phyloP scores from a whole-genome alignment of 2,888 invertebrate genomes.

The Dione vanillae region DNA sequence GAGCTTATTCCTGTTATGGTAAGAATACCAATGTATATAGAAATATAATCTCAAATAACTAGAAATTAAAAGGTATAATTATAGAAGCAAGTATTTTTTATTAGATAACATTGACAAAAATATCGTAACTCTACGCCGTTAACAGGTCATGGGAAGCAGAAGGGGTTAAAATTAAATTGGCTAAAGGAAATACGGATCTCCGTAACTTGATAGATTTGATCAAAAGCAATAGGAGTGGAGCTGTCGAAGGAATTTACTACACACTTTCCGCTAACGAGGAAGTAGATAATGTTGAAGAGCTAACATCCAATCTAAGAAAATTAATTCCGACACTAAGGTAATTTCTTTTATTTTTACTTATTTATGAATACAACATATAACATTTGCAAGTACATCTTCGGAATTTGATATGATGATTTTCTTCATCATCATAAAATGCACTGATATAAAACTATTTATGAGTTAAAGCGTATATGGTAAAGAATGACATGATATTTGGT shows the following conservation, averaged over 20 bases:
- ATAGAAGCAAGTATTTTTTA: neutral
- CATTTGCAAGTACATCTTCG: no score
- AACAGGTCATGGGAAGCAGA: conserved; percentile 32
- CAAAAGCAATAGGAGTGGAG: neutral
- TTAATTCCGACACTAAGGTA: neutral
- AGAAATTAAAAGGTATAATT: neutral
- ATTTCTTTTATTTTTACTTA: neutral
- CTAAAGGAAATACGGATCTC: conserved; percentile 11
- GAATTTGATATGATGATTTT: no score
- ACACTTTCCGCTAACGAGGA: neutral
- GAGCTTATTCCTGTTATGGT: no score
- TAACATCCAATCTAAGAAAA: conserved; percentile 5
- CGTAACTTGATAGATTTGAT: neutral
- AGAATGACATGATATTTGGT: no score
- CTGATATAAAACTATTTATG: no score
- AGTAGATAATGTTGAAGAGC: neutral
- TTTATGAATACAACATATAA: no score
- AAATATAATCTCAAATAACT: no score
- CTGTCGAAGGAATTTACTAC: conserved; percentile 10
- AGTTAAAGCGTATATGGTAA: no score
- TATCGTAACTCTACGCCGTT: neutral
- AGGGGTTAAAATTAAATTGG: conserved; percentile 23
- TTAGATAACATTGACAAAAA: neutral
- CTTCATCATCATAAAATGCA: no score
- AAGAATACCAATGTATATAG: no score